Conservation (phyloP, 2,113 vertebrate genomes). For the Sinocyclocheilus rhinocerous region DNA sequence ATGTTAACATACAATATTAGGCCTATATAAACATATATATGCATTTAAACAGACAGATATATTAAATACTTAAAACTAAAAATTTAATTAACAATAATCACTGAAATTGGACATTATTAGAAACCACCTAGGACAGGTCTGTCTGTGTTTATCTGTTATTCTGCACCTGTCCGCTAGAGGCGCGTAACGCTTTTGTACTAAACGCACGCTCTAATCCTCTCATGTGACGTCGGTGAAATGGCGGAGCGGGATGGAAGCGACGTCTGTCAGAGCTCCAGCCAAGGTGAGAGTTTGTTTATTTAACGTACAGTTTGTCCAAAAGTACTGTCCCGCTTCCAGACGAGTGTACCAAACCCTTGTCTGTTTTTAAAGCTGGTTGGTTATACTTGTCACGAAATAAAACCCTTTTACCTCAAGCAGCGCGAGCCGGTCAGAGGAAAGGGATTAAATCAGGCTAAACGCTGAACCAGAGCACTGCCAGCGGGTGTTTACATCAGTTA, state of each 20-base stretch:
- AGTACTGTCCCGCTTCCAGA: background rate
- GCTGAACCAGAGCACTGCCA: slow-evolving; percentile 49
- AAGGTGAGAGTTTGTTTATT: slow-evolving; percentile 69
- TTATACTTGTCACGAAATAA: slow-evolving; percentile 16
- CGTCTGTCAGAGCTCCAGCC: slow-evolving; percentile 72
- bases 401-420: slow-evolving; percentile 21
- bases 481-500: background rate
- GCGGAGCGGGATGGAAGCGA: slow-evolving; percentile 77
- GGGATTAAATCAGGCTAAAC: slow-evolving; percentile 68
- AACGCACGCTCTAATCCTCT: slow-evolving; percentile 63
- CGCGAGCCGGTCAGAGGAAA: slow-evolving; percentile 66
- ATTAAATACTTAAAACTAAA: too few species aligned
- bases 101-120: background rate
- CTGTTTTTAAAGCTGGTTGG: background rate
- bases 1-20: too few species aligned
- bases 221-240: slow-evolving; percentile 81
- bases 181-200: slow-evolving; percentile 41
- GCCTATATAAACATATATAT: too few species aligned
- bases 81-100: background rate
- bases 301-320: background rate
- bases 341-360: background rate
- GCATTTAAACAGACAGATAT: too few species aligned
- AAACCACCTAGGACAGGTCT: background rate
- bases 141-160: background rate
- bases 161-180: slow-evolving; percentile 72